Percentiles rank a stretch among this genome's conserved stretches.
These are phyloP conservation scores for Brachylomia viminalis DNA, from an alignment of 2,888 invertebrate species.

Conservation along the genomic window DNA sequence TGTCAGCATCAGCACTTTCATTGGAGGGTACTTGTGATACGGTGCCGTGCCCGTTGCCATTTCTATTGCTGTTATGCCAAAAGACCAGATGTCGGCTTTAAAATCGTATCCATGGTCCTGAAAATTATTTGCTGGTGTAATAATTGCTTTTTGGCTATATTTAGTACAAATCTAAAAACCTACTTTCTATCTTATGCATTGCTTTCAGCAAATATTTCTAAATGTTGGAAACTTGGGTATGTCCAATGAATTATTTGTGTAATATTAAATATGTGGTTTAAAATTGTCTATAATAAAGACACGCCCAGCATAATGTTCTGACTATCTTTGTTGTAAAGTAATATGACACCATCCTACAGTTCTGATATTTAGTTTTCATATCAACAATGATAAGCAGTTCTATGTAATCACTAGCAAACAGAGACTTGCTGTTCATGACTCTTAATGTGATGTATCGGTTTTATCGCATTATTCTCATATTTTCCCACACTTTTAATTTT, in stretches of 20 bases:
- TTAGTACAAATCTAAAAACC: conserved; percentile 26
- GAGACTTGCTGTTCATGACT: conserved; percentile 13
- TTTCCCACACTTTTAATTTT: neutral
- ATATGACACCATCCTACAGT: conserved; percentile 24
- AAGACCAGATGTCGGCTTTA: conserved; percentile 95
- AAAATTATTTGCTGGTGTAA: conserved; percentile 58
- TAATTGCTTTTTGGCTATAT: neutral
- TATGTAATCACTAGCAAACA: conserved; percentile 24
- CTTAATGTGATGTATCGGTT: conserved; percentile 22
- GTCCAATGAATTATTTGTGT: neutral
- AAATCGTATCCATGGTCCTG: conserved; percentile 99
- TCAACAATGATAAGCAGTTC: conserved; percentile 30
- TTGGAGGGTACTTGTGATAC: conserved; percentile 99
- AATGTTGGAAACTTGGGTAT: neutral
- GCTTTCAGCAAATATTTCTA: no score
- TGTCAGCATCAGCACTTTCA: conserved; percentile 99
- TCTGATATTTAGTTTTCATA: conserved; percentile 30
- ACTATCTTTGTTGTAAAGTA: conserved; percentile 17
- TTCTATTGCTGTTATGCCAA: conserved; percentile 99
- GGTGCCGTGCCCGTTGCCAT: conserved; percentile 99
- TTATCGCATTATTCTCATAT: conserved; percentile 9
- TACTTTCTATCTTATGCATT: neutral
- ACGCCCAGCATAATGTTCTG: neutral
- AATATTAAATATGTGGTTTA: neutral
- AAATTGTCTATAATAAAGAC: neutral